Base-by-base conservation (phyloP, 2,888 invertebrate species). In the Thymelicus sylvestris region DNA sequence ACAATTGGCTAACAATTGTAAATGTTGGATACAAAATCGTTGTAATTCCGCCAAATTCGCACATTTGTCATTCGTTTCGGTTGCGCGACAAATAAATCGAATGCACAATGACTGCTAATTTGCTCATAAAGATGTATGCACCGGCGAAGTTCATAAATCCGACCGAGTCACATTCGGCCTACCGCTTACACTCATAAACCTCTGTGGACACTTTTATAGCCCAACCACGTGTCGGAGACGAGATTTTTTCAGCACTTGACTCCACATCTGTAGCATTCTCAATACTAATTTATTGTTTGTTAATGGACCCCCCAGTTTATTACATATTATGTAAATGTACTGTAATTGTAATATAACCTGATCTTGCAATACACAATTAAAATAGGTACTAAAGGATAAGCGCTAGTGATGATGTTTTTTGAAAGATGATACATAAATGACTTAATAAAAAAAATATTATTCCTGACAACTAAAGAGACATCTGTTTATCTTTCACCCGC, bases 71-170 rank as follows among this genome's bases (percentile, higher is more conserved):
- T 85, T 85, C 83, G 74, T 77, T 75, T 80, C 80, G 83, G 82
- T 83, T 83, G 84, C 78, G 82, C 82, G 82, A 84, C 85, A 83
- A 89, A 91, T 91, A 92, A 93, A 91, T 91, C 89, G 86, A 82
- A 86, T 86, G 85, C 87, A 91, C 91, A 92, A 92, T 93, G 93
- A 92, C 88, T 92, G 91, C 90, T 93, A 93, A 93, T 93, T 93
- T 92, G 92, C 91, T 89, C 88, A 84, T 89, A 89, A 92, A 93
- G 93, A 93, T 88, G 89, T 90, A 93, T 93, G 93, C 90, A 91
- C 84, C 84, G 82, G 79, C 79, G 79, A 80, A 83, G 89, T 89
- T 83, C 91, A 93, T 93, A 92, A 93, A 93, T 93, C 89, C 81
- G 87, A 71, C 77, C 82, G 83, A 91, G 91, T 90, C 91, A 87